Evolutionary conservation across 2,113 vertebrate species (phyloP), one percentile per base, ranked within the genome.

Genomic region (Prinia subflava): DNA sequence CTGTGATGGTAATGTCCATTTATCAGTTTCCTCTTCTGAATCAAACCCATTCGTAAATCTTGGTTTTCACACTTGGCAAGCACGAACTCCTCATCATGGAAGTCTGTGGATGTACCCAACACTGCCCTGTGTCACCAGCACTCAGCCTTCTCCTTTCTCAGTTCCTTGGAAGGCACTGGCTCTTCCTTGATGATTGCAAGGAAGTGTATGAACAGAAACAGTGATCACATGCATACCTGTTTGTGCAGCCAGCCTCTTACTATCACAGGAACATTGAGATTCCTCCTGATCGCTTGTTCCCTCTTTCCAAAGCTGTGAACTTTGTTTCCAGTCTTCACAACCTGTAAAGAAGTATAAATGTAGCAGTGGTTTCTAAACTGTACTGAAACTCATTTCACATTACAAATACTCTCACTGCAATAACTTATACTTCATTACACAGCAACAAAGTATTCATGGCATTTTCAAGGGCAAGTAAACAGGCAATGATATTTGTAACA

Each of bases 181-280:
- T 63, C 60, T 33, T 53, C 37, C 24, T 15, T 42, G 31, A 39
- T 37, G 59, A 59, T 5, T 37, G n/a, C 19, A 60, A 0, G 31
- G 35, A 71, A 57, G 39, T 8, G 4, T 5, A 55, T 2, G 22
- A 80, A 44, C 13, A 76, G 63, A 62, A 90, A 42, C 84, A 75
- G 57, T 6, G 46, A 82, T 47, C 13, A 71, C 25, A 47, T 0
- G 7, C 95, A 90, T 62, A 99, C 99, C 99, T 99, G 99, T 81
- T 99, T 99, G 96, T 99, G 99, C 42, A 99, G 98, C 99, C 99
- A 99, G 88, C 99, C 99, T 96, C 99, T 98, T 64, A 99, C 99
- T 92, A 99, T 98, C 87, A 99, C 99, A 4, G 99, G 99, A 95
- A 99, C 97, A 73, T 98, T 99, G 57, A 98, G 99, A 96, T 99